Conservation (phyloP, 23 tunicate genomes). For the Styela plicata region DNA sequence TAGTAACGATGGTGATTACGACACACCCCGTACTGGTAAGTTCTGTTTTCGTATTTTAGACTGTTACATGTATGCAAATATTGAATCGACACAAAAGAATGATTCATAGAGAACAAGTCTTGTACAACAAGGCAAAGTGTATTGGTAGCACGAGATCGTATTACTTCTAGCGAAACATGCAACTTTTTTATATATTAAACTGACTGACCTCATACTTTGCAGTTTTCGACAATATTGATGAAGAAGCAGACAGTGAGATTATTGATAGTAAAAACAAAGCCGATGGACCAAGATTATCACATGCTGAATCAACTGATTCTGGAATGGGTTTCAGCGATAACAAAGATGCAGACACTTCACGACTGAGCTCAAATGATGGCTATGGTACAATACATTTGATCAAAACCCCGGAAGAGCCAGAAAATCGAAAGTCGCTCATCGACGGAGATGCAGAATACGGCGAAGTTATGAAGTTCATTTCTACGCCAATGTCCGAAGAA, state of each 20-base stretch:
- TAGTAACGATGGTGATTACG: conserved; percentile 26
- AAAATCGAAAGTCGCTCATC: conserved; percentile 18
- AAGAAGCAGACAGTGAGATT: no score
- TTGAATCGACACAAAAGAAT: not conserved
- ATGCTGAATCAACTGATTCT: conserved; percentile 31
- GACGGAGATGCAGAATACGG: conserved; percentile 70
- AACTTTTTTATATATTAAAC: no score
- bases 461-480: conserved; percentile 71
- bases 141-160: no score
- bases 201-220: no score
- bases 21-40: not conserved
- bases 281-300: not conserved
- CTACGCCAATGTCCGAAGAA: conserved; percentile 31
- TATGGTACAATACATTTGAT: conserved; percentile 25
- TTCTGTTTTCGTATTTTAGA: no score
- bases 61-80: not conserved
- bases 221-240: no score
- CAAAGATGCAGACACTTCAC: conserved; percentile 13
- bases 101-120: not conserved
- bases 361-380: conserved; percentile 15
- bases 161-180: no score
- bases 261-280: conserved; percentile 18
- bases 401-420: conserved; percentile 14
- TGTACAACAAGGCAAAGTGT: not conserved
- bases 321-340: conserved; percentile 39